Conservation (phyloP, 1,140 invertebrate species). For the Nymphalis io region DNA sequence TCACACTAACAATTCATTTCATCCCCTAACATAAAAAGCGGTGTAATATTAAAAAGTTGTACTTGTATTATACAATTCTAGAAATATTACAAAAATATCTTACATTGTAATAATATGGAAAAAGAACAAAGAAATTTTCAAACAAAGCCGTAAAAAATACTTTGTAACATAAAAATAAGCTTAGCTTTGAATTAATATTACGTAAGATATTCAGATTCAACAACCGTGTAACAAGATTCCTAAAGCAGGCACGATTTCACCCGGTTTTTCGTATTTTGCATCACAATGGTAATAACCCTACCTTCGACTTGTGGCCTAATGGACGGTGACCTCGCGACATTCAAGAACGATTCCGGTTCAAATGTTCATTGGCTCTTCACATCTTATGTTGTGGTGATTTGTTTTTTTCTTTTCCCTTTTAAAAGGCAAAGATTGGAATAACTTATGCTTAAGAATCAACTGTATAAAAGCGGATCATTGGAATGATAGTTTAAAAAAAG, state of each 20-base stretch:
- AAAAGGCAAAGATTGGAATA: background rate
- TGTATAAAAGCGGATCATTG: background rate
- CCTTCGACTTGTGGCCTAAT: conserved; percentile 39
- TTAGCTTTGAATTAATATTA: background rate
- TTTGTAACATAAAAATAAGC: background rate
- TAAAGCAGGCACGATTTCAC: conserved; percentile 21
- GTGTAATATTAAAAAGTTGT: no score
- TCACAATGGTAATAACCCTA: conserved; percentile 38
- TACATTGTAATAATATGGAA: no score
- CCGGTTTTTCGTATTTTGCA: conserved; percentile 34
- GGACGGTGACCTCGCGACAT: conserved; percentile 25
- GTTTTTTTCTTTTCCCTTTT: background rate
- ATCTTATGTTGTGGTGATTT: background rate
- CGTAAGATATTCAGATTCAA: background rate
- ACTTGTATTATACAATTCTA: no score
- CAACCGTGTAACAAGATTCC: conserved; percentile 18
- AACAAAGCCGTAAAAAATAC: background rate
- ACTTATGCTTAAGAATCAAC: background rate
- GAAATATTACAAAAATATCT: no score
- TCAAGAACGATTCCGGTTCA: conserved; percentile 9
- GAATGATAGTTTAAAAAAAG: no score
- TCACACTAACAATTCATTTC: no score
- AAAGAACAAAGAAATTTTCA: no score
- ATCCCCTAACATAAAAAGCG: no score
- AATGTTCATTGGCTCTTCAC: background rate